A percentile compares a stretch with the other conserved stretches of the same genome.
Conservation (phyloP, 92 coral and sea anemone species). For the Bergia puertoricense region DNA sequence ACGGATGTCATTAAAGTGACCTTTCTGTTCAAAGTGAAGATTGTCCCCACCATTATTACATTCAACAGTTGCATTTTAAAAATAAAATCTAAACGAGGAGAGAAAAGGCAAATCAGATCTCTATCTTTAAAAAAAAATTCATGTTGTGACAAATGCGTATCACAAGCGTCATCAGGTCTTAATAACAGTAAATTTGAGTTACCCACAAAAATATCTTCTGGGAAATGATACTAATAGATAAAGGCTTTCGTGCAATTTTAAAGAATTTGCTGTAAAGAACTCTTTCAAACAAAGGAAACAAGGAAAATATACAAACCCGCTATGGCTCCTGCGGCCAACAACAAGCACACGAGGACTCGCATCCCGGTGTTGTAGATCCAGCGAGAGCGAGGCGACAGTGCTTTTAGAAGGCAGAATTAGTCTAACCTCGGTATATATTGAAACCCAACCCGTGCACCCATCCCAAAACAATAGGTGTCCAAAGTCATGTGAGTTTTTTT, state of each 20-base stretch:
- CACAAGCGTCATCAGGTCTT: not conserved
- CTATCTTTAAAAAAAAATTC: not conserved
- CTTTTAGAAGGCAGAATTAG: not conserved
- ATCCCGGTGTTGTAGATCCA: slow-evolving; percentile 49
- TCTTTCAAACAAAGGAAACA: not conserved
- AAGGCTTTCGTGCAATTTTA: not conserved
- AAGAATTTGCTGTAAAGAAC: not conserved
- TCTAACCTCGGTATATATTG: slow-evolving; percentile 12
- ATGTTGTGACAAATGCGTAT: not conserved
- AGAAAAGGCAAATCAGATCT: not conserved
- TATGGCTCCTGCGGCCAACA: slow-evolving; percentile 96
- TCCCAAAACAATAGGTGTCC: slow-evolving; percentile 34
- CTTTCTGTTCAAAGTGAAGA: not conserved
- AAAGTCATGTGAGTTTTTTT: slow-evolving; percentile 4
- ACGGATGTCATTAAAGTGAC: not conserved
- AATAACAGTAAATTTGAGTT: not conserved
- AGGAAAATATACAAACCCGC: slow-evolving; percentile 77
- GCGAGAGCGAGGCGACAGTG: slow-evolving; percentile 11
- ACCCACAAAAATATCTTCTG: not conserved
- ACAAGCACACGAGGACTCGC: slow-evolving; percentile 72
- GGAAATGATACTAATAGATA: no score
- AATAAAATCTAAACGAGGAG: not conserved
- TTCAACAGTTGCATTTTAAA: not conserved
- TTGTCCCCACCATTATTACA: not conserved
- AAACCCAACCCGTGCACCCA: slow-evolving; percentile 21